Base-by-base conservation (phyloP, 2,888 invertebrate genomes). In the Ypsolopha sequella region DNA sequence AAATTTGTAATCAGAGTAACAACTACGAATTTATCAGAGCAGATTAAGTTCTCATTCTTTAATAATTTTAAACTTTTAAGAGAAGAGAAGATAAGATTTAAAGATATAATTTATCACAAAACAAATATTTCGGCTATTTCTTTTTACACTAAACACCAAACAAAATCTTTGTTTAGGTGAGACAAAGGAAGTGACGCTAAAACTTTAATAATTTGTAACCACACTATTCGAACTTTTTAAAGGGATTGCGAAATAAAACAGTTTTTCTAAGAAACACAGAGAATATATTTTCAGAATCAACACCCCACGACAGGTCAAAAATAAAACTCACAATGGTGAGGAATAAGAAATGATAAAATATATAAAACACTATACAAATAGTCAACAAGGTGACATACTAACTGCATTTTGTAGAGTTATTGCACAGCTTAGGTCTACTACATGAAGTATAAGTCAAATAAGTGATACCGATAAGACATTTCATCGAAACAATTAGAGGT, bases 201-300 rank as follows among this genome's bases (percentile, higher is more conserved):
- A 41, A 7, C 1, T n/a, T n/a, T 41, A 2, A 9, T 9, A 6
- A 43, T 24, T 7, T 13, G 13, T 43, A 3, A 14, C 14, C 8
- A 43, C 7, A 7, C 43, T 7, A 14, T 0, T 6, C 43, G 0
- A 24, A 8, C 1, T 14, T 13, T 43, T 11, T 24, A 36, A 36
- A 36, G 36, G 6, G 9, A 48, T 44, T 24, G 24, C 4, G 24
- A 36, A 76, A 72, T 70, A 59, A 76, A 79, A 78, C 66, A 60
- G 59, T 55, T 55, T 41, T 54, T n/a, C 34, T 76, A 76, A 73
- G 84, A 85, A 86, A 85, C 84, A 85, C 84, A 81, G 82, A 85
- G 75, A 80, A 79, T 85, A 82, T 85, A 85, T 78, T 84, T 80
- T 74, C 78, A 82, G 80, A 80, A 79, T 79, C 78, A 81, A 82